Evolutionary conservation across 2,888 invertebrate species (phyloP).

Genomic region (Drosophila prostipennis): DNA sequence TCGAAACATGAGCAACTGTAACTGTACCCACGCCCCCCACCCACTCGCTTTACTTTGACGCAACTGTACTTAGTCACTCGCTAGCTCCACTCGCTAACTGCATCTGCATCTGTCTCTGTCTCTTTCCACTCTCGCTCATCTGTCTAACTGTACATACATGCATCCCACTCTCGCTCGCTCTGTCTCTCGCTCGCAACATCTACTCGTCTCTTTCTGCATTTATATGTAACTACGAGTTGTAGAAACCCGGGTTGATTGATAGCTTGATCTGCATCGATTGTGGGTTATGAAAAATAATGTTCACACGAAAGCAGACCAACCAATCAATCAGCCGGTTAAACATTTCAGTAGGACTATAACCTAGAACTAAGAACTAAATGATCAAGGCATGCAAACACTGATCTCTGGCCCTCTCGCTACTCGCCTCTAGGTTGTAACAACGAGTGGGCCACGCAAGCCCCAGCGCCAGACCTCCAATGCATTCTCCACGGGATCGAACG

Average conservation of each 20-base stretch:
- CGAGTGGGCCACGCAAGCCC: conserved; percentile 92
- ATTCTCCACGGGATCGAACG: conserved; percentile 83
- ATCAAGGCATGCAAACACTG: conserved; percentile 2
- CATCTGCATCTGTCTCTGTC: conserved; percentile 26
- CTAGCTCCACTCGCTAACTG: conserved; percentile 27
- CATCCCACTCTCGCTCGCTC: conserved; percentile 36
- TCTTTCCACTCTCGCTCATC: conserved; percentile 34
- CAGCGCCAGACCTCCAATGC: conserved; percentile 86
- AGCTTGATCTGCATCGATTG: neutral
- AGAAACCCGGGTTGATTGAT: conserved; percentile 26
- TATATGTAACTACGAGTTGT: conserved; percentile 25
- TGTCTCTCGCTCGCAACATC: conserved; percentile 34
- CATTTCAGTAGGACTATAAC: conserved; percentile 26
- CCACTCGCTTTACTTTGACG: conserved; percentile 31
- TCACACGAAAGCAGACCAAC: neutral
- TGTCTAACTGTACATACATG: conserved; percentile 41
- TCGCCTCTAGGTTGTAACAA: conserved; percentile 88
- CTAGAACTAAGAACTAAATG: conserved; percentile 2
- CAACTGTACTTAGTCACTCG: conserved; percentile 31
- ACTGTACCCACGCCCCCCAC: neutral
- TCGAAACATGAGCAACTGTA: conserved; percentile 26
- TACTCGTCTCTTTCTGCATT: conserved; percentile 29
- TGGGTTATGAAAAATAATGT: too few relatives aligned
- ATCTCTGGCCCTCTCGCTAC: conserved; percentile 14
- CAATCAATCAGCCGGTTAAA: conserved; percentile 15